A percentile compares a stretch with the other conserved stretches of the same genome.
Evolutionary conservation across 2,888 invertebrate species (phyloP).

Genomic region (Altica lythri): DNA sequence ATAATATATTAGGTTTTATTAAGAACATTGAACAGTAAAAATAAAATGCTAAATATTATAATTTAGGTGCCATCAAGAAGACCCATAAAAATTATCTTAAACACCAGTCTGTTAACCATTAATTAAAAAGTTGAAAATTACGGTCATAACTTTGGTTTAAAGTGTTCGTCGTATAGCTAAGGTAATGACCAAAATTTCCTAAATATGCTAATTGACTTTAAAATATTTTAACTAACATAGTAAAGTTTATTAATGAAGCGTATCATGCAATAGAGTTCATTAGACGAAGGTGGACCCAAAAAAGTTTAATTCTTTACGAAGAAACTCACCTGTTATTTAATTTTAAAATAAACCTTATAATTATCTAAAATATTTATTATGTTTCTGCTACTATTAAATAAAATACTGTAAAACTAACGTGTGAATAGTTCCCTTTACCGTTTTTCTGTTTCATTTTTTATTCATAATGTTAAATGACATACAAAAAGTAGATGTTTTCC

Average conservation of each 20-base stretch:
- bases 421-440: no score
- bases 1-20: neutral
- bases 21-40: neutral
- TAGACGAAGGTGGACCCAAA: no score
- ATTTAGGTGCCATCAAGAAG: neutral
- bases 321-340: no score
- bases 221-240: conserved; percentile 23
- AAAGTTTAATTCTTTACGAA: no score
- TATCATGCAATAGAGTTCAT: no score
- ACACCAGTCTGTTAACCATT: conserved; percentile 14
- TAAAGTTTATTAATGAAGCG: conserved; percentile 19
- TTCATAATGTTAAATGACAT: no score
- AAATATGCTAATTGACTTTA: conserved; percentile 29
- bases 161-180: conserved; percentile 16
- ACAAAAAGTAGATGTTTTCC: no score
- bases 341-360: no score
- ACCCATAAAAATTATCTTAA: conserved; percentile 4
- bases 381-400: no score
- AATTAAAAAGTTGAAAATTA: conserved; percentile 26
- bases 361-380: no score
- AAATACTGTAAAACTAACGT: no score
- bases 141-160: conserved; percentile 7
- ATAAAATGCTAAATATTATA: neutral
- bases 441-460: no score
- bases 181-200: conserved; percentile 25